phyloP scores from a whole-genome alignment of 2,888 invertebrate species.

The Cephalotes varians region DNA sequence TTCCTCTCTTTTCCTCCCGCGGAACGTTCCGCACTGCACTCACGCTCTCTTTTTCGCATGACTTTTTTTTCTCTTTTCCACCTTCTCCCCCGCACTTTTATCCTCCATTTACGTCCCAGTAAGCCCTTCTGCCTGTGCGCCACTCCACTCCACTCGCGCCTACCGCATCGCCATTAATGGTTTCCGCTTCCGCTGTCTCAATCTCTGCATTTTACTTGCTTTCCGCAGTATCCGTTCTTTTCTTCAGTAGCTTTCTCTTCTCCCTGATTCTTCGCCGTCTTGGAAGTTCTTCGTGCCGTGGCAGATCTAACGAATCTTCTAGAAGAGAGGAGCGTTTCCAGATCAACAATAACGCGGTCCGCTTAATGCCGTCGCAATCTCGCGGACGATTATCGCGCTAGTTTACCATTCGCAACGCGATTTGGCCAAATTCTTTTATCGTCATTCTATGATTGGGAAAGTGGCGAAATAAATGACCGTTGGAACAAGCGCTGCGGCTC shows the following conservation, averaged over 20 bases:
- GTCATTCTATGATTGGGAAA: not conserved
- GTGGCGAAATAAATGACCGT: conserved; percentile 23
- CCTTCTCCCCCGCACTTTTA: conserved; percentile 30
- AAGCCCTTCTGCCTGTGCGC: conserved; percentile 53
- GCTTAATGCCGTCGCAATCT: conserved; percentile 14
- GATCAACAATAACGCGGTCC: conserved; percentile 19
- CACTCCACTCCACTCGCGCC: conserved; percentile 69
- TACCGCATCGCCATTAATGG: conserved; percentile 79
- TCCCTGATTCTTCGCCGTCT: conserved; percentile 25
- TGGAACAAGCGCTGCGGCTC: not conserved
- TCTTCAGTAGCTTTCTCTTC: conserved; percentile 51
- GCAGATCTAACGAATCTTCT: conserved; percentile 16
- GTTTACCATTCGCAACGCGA: not conserved
- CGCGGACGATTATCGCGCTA: conserved; percentile 3
- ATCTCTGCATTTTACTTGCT: conserved; percentile 73
- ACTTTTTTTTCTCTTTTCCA: conserved; percentile 7
- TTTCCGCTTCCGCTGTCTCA: conserved; percentile 82
- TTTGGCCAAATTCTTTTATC: not conserved
- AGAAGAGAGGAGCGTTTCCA: not conserved
- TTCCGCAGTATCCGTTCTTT: conserved; percentile 58
- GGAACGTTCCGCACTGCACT: conserved; percentile 21
- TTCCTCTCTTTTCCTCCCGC: conserved; percentile 48
- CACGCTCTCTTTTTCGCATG: conserved; percentile 12
- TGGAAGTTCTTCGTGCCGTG: conserved; percentile 5
- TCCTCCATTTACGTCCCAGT: conserved; percentile 46